These are phyloP conservation scores for Pantherophis guttatus DNA, from an alignment of 2,113 vertebrate species.

Conservation along the genomic window DNA sequence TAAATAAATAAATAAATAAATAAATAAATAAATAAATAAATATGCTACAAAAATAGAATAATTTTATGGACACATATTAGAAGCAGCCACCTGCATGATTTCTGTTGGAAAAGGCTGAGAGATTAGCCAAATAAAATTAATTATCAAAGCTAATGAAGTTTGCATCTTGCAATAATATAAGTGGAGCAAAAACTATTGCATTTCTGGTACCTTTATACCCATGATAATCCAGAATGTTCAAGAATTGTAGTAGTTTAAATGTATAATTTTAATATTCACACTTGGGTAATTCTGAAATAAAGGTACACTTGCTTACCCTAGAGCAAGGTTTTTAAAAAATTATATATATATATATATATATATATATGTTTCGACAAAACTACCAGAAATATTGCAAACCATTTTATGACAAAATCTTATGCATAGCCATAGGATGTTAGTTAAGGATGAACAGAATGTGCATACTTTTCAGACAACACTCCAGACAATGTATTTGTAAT, in stretches of 20 bases:
- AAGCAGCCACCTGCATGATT: not conserved
- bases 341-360: not conserved
- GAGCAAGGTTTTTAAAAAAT: not conserved
- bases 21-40: too few relatives aligned
- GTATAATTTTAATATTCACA: conserved; percentile 12
- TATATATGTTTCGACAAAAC: conserved; percentile 15
- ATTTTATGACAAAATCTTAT: conserved; percentile 34
- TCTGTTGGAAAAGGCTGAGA: not conserved
- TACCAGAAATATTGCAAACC: conserved; percentile 1
- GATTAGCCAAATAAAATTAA: conserved; percentile 7
- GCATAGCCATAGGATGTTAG: conserved; percentile 30
- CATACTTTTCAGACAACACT: conserved; percentile 42
- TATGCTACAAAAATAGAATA: not conserved
- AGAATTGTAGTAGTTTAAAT: conserved; percentile 8
- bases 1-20: too few relatives aligned
- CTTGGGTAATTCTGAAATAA: conserved; percentile 23
- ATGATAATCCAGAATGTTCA: not conserved
- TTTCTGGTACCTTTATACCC: not conserved
- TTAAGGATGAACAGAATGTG: conserved; percentile 52
- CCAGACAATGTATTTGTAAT: conserved; percentile 57
- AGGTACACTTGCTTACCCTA: not conserved
- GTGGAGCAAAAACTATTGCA: not conserved
- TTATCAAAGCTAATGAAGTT: not conserved
- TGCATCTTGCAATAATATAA: not conserved
- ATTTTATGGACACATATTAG: not conserved